Evolutionary conservation across 2,113 vertebrate species (phyloP), one percentile per base, ranked within the genome.

Genomic region (Pygathrix nemaeus): DNA sequence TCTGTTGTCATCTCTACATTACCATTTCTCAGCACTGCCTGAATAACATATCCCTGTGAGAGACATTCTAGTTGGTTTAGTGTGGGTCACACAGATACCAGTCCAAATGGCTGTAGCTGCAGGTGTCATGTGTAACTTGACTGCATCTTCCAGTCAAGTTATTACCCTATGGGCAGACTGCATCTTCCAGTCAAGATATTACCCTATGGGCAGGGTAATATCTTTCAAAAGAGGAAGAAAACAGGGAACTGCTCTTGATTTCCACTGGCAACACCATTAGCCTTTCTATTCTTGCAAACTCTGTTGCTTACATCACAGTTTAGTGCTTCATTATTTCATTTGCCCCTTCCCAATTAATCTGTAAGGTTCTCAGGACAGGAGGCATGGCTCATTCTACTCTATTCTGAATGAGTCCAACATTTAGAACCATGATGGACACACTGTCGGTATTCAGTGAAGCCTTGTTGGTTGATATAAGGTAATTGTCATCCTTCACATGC

Each of bases 191-290:
- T 18, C 38, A 38, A 38, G 38, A 38, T 38, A 38, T 38, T 38
- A 38, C 38, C 38, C 23, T 61, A 8, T 66, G 68, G 43, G 13
- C 4, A 78, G 43, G 4, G 6, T 35, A n/a, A 3, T n/a, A 35
- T 52, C 84, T 89, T 90, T 79, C 88, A 80, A 61, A 90, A 92
- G 59, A 85, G 23, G 61, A 70, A 85, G 50, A 45, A 83, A 87
- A 82, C 1, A 55, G 20, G 86, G n/a, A 55, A 72, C 21, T 76
- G 14, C 8, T 90, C 10, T 32, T 76, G 48, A 93, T n/a, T 5
- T 64, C 25, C 12, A 72, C 20, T 57, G 6, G 43, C 84, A 64
- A 61, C 43, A 75, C 40, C 25, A 25, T 35, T 78, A 43, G 8
- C 4, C 38, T 81, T 86, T 82, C 27, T 14, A 27, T 64, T 76